These are phyloP conservation scores for Watsonalla binaria DNA, from an alignment of 2,888 invertebrate genomes.

Conservation along the genomic window DNA sequence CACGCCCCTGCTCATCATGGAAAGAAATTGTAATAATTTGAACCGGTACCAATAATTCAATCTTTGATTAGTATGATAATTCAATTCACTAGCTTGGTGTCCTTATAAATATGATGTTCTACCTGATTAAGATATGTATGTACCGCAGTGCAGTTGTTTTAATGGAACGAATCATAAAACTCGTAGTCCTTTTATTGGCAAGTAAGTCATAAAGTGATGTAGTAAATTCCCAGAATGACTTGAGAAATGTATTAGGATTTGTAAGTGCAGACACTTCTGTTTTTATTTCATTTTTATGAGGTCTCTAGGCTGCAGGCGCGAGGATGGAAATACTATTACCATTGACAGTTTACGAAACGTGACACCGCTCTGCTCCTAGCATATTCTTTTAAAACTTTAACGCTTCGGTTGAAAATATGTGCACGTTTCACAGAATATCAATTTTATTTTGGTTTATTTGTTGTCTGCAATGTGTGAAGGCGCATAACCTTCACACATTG, in stretches of 20 bases:
- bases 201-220: neutral
- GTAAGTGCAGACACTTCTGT: neutral
- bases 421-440: neutral
- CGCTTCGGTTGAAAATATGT: neutral
- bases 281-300: neutral
- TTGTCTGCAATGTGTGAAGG: no score
- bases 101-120: neutral
- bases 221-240: neutral
- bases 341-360: neutral
- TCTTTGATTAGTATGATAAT: no score
- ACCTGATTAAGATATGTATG: neutral
- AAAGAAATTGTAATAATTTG: no score
- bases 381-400: neutral
- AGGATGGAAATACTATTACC: neutral
- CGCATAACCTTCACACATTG: no score
- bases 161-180: neutral
- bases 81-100: no score
- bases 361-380: neutral
- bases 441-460: no score
- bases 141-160: neutral
- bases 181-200: neutral
- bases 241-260: neutral
- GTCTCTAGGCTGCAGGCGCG: neutral
- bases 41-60: no score
- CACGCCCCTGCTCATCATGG: no score